These are phyloP conservation scores for Elaeidobius kamerunicus DNA, from an alignment of 2,888 invertebrate genomes.

Conservation along the genomic window DNA sequence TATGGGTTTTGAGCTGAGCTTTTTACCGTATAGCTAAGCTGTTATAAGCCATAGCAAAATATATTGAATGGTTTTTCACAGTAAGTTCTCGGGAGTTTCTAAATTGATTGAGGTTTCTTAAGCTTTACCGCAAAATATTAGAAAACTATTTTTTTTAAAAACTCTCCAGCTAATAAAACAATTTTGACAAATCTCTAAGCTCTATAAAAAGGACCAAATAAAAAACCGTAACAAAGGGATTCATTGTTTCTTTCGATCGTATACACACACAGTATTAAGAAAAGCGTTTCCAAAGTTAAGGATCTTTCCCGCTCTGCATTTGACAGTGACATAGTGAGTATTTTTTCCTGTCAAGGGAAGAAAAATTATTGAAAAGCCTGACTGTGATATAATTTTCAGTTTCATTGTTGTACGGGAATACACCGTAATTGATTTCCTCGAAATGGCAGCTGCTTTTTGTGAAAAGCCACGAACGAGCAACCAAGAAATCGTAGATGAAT, in stretches of 20 bases:
- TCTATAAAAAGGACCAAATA: too few relatives aligned
- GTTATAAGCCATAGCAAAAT: too few relatives aligned
- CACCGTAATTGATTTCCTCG: conserved; percentile 26
- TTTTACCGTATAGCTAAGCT: too few relatives aligned
- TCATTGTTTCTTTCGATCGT: conserved; percentile 17
- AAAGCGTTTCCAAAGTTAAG: conserved; percentile 16
- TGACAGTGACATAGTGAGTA: conserved; percentile 40
- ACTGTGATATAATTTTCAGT: conserved; percentile 34
- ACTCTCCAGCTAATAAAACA: too few relatives aligned
- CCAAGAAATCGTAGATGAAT: conserved; percentile 16
- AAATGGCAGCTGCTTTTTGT: conserved; percentile 18
- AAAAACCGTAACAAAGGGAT: conserved; percentile 1
- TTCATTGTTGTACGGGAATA: conserved; percentile 31
- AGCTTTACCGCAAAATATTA: too few relatives aligned
- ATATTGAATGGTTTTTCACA: too few relatives aligned
- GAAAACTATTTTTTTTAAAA: too few relatives aligned
- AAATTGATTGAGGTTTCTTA: too few relatives aligned
- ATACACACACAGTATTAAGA: conserved; percentile 12
- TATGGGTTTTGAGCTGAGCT: too few relatives aligned
- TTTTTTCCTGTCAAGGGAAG: conserved; percentile 36
- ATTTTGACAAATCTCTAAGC: too few relatives aligned
- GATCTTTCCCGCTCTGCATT: conserved; percentile 35
- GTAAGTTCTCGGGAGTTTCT: too few relatives aligned
- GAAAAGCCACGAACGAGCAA: conserved; percentile 8
- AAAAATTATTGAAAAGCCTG: conserved; percentile 37